A percentile compares a stretch with the other conserved stretches of the same genome.
Evolutionary conservation across 2,888 invertebrate genomes (phyloP).

Genomic region (Mayetiola destructor): DNA sequence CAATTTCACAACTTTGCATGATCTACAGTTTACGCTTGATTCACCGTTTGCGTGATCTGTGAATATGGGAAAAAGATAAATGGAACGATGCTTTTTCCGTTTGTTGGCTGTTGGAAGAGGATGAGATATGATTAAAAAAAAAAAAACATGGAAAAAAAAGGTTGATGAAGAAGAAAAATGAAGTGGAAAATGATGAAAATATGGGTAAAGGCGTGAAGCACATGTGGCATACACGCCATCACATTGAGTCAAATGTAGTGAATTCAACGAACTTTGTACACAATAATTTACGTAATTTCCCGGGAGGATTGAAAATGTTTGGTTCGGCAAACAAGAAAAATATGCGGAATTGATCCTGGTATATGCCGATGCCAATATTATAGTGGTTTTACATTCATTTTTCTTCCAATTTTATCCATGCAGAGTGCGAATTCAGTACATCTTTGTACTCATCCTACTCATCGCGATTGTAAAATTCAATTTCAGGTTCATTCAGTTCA

Average conservation of each 20-base stretch:
- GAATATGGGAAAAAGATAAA: not conserved
- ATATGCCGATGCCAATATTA: not conserved
- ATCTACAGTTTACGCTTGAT: too few relatives aligned
- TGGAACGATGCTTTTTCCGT: not conserved
- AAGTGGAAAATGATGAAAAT: not conserved
- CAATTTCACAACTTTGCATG: too few relatives aligned
- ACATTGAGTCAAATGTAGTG: not conserved
- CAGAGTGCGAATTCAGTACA: too few relatives aligned
- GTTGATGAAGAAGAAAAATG: not conserved
- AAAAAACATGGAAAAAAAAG: too few relatives aligned
- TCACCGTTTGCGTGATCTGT: too few relatives aligned
- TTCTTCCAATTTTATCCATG: not conserved
- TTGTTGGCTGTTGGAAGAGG: too few relatives aligned
- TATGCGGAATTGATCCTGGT: not conserved
- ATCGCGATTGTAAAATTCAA: conserved; percentile 2
- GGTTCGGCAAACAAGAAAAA: not conserved
- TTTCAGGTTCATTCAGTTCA: not conserved
- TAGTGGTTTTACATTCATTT: not conserved
- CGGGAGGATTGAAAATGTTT: not conserved
- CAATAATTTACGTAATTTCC: conserved; percentile 9
- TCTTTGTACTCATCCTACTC: not conserved
- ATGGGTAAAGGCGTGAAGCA: not conserved
- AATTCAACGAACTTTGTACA: not conserved
- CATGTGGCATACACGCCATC: too few relatives aligned
- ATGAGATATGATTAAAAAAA: too few relatives aligned